These are phyloP conservation scores for Hippocampus zosterae DNA, from an alignment of 2,113 vertebrate species.

Conservation along the genomic window DNA sequence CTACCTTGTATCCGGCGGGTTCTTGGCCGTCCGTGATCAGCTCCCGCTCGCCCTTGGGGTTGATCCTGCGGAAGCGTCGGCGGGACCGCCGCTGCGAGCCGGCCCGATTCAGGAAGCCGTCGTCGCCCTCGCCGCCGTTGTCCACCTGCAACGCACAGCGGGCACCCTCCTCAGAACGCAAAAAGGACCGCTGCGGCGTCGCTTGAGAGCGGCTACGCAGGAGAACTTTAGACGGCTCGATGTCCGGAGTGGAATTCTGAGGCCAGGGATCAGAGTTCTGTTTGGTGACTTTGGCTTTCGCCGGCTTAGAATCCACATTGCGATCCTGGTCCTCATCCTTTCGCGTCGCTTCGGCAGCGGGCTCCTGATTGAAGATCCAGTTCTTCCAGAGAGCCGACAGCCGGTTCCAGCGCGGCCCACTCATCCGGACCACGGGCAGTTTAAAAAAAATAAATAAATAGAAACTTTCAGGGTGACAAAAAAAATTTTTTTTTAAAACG, in stretches of 20 bases:
- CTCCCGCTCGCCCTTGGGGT: conserved; percentile 83
- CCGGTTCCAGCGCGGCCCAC: conserved; percentile 74
- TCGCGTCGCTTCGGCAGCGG: conserved; percentile 33
- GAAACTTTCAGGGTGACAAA: conserved; percentile 1
- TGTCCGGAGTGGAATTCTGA: background rate
- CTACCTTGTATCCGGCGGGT: conserved; percentile 72
- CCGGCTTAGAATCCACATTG: conserved; percentile 3
- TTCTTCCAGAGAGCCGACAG: conserved; percentile 81
- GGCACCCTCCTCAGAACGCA: conserved; percentile 47
- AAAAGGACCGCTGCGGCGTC: background rate
- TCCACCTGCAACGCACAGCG: conserved; percentile 87
- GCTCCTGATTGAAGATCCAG: conserved; percentile 88
- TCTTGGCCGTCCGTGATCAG: conserved; percentile 86
- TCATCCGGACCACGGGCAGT: conserved; percentile 71
- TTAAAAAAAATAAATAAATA: conserved; percentile 10
- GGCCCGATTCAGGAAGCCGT: conserved; percentile 80
- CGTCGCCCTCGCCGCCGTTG: conserved; percentile 85
- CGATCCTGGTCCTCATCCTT: conserved; percentile 1
- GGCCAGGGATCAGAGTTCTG: conserved; percentile 24
- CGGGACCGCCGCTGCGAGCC: conserved; percentile 80
- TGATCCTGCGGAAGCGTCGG: conserved; percentile 83
- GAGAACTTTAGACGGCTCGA: conserved; percentile 13
- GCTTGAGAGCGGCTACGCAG: conserved; percentile 26
- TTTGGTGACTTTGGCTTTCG: background rate
- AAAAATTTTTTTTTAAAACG: too few species aligned